Evolutionary conservation across 1,140 invertebrate genomes (phyloP), one percentile per base, ranked within the genome.

Genomic region (Acromyrmex echinatior): DNA sequence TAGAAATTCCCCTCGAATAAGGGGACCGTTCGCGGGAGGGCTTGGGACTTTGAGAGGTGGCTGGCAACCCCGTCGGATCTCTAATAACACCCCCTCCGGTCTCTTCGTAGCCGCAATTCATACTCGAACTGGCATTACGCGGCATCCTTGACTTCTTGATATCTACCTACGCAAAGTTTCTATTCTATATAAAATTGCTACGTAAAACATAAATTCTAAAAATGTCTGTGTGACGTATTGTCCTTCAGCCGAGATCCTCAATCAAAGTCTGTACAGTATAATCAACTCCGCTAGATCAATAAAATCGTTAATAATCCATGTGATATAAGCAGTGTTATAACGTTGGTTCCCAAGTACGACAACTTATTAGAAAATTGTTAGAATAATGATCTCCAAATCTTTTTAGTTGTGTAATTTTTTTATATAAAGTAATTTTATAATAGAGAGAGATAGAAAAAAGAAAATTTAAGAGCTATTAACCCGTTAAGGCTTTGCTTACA

Each of bases 1-100:
- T 94, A 94, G 95, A 93, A 94, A 93, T 94, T 92, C 93, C 93
- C 92, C 94, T 92, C 92, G 90, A 88, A 89, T 89, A 87, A 91
- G 88, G 91, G 89, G 80, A 91, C 85, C 74, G 77, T 77, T 87
- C 80, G 88, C 81, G 87, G 53, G 92, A 93, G 92, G 92, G 92
- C 92, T 45, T 87, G 92, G 80, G 89, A 89, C 90, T 93, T 93
- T 86, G 90, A 91, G 89, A 92, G 92, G 92, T 93, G 79, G 88
- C 86, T 82, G 62, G 70, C 87, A 89, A 94, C 92, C 93, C 93
- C 92, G 93, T 87, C 82, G 89, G 91, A 93, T 93, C 92, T 90
- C 91, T 94, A 94, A 94, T 93, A 92, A 93, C 92, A 91, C 90
- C 89, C 87, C 62, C 86, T 68, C 60, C 76, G 77, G 86, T 87